A percentile compares a stretch with the other conserved stretches of the same genome.
These are phyloP conservation scores for Bothrops jararaca DNA, from an alignment of 2,113 vertebrate species.

Conservation along the genomic window DNA sequence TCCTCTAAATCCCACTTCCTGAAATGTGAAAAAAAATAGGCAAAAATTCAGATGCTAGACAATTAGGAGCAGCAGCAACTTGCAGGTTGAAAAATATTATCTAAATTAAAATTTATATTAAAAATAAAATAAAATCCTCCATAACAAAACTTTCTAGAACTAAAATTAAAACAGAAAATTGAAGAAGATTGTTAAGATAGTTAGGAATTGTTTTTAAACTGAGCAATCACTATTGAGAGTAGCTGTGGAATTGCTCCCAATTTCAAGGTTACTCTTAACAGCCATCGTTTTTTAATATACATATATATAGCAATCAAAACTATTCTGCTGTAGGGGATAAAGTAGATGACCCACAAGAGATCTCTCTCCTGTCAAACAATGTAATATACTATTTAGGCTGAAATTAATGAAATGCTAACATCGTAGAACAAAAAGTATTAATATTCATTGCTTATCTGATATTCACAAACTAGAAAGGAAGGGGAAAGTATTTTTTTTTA, in stretches of 20 bases:
- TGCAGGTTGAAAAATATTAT: not conserved
- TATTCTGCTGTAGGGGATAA: not conserved
- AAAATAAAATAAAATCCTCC: not conserved
- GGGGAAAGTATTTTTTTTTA: not conserved
- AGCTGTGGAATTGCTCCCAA: not conserved
- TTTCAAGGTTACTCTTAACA: slow-evolving; percentile 9
- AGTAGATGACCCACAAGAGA: slow-evolving; percentile 3
- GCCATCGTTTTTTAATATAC: not conserved
- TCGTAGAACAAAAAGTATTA: slow-evolving; percentile 22
- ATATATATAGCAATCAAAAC: slow-evolving; percentile 13
- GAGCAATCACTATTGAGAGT: not conserved
- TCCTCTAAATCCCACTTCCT: not conserved
- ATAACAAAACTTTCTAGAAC: not conserved
- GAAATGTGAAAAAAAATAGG: not conserved
- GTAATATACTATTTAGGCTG: slow-evolving; percentile 18
- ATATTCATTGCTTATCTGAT: slow-evolving; percentile 28
- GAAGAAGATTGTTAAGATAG: not conserved
- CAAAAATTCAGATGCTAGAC: not conserved
- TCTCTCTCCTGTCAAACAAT: slow-evolving; percentile 10
- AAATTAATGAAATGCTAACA: slow-evolving; percentile 18
- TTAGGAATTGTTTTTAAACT: not conserved
- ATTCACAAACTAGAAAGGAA: slow-evolving; percentile 8
- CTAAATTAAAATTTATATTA: not conserved
- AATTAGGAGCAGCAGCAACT: not conserved
- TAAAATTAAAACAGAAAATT: not conserved